Base-by-base conservation (phyloP, 2,113 vertebrate genomes). In the Gallinago jamesoni region DNA sequence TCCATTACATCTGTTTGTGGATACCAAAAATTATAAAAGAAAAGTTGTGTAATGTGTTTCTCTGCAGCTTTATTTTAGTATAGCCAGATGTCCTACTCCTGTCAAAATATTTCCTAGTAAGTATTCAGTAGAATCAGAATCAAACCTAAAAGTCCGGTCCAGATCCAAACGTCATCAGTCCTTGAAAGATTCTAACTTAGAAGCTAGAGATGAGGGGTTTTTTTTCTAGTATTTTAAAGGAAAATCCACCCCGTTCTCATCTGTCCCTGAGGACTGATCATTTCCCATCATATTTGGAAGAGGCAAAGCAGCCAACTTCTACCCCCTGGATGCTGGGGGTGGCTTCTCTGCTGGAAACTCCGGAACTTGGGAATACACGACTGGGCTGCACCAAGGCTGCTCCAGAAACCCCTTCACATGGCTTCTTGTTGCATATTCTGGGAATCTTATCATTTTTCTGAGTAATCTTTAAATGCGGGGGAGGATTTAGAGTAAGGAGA, bases 51-150 rank as follows among this genome's bases (percentile, higher is more conserved):
- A 93, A 93, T 76, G 66, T 57, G 55, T 89, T 93, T 73, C 86
- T 87, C 92, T 79, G 62, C 62, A 96, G 91, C 84, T 94, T 94
- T 57, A 72, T 84, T 95, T 94, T 87, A 94, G 63, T 62, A 73
- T 3, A 94, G 92, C 91, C 96, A 96, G 94, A 95, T 94, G 91
- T 89, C 74, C 74, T 59, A 43, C 25, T 91, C 77, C 77, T 95
- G 94, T 93, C 91, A 89, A 92, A 96, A 91, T 82, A 94, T 82
- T 87, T 95, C 48, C 64, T 62, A 50, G 73, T 22, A 84, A 93
- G 90, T 73, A 94, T 55, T 67, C 70, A 76, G 69, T 7, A 72
- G 41, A 93, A 53, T 76, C 74, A 50, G 80, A 87, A 92, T 59
- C 80, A 85, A 89, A 84, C 47, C 52, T 31, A 48, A 31, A 87